These are phyloP conservation scores for Drosophila nebulosa DNA, from an alignment of 1,140 invertebrate species.

Conservation along the genomic window DNA sequence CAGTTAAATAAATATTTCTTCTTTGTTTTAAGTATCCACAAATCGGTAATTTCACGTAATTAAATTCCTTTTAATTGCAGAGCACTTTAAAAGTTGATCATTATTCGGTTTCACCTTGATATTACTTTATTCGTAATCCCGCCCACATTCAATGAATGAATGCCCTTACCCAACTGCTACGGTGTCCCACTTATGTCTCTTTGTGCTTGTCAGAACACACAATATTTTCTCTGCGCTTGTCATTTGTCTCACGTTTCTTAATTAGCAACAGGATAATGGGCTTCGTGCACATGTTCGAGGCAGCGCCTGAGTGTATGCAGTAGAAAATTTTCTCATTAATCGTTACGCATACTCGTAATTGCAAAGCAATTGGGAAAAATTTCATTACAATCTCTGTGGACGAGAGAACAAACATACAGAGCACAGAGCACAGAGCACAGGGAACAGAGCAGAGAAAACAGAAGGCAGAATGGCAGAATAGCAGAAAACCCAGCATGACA, in stretches of 20 bases:
- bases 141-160: background rate
- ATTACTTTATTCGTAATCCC: background rate
- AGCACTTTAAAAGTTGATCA: background rate
- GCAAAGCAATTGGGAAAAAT: constrained; percentile 73
- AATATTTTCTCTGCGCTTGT: constrained; percentile 60
- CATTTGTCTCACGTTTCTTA: constrained; percentile 78
- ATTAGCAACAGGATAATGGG: constrained; percentile 73
- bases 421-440: background rate
- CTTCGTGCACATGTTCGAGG: constrained; percentile 56
- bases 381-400: constrained; percentile 51
- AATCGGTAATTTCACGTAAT: background rate
- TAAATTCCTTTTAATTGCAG: constrained; percentile 7
- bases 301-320: constrained; percentile 32
- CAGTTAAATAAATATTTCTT: too few relatives aligned
- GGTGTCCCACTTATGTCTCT: constrained; percentile 12
- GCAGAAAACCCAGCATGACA: background rate
- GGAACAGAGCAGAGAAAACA: background rate
- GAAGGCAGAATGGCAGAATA: background rate
- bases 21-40: background rate
- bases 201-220: constrained; percentile 30
- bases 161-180: background rate
- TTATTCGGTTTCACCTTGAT: background rate
- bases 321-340: constrained; percentile 43
- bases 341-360: constrained; percentile 68
- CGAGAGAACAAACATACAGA: background rate